These are phyloP conservation scores for Rhyacophila evoluta DNA, from an alignment of 2,888 invertebrate species.

Conservation along the genomic window DNA sequence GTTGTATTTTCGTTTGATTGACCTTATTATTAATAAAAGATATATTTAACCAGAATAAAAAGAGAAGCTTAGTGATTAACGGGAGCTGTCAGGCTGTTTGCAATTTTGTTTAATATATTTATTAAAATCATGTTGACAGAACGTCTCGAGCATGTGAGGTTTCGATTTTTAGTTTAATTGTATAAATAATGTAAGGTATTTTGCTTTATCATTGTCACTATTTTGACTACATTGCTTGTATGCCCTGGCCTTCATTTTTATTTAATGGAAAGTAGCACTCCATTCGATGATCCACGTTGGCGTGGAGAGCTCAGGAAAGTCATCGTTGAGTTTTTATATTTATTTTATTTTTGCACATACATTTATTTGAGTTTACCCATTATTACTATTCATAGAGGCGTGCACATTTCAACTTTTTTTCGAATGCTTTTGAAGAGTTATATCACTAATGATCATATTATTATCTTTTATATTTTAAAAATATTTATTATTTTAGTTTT, in stretches of 20 bases:
- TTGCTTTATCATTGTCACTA: slow-evolving; percentile 25
- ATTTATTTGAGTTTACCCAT: neutral
- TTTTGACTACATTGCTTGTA: slow-evolving; percentile 37
- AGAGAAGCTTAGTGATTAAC: neutral
- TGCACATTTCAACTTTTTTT: neutral
- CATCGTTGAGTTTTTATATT: slow-evolving; percentile 37
- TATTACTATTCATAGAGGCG: neutral
- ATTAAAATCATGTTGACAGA: neutral
- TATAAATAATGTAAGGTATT: slow-evolving; percentile 8
- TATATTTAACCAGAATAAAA: too few relatives aligned
- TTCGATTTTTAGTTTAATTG: neutral
- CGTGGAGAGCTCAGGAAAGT: slow-evolving; percentile 55
- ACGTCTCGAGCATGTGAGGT: slow-evolving; percentile 25
- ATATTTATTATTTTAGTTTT: slow-evolving; percentile 23
- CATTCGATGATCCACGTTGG: slow-evolving; percentile 43
- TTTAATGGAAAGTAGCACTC: slow-evolving; percentile 33
- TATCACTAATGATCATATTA: neutral
- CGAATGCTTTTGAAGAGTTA: slow-evolving; percentile 17
- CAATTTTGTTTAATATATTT: neutral
- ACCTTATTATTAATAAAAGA: too few relatives aligned
- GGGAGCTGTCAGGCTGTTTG: neutral
- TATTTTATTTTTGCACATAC: slow-evolving; percentile 27
- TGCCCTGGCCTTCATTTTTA: slow-evolving; percentile 42
- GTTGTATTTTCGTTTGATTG: too few relatives aligned
- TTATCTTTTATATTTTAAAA: neutral